Base-by-base conservation (phyloP, 2,888 invertebrate genomes). In the Altica lythri region DNA sequence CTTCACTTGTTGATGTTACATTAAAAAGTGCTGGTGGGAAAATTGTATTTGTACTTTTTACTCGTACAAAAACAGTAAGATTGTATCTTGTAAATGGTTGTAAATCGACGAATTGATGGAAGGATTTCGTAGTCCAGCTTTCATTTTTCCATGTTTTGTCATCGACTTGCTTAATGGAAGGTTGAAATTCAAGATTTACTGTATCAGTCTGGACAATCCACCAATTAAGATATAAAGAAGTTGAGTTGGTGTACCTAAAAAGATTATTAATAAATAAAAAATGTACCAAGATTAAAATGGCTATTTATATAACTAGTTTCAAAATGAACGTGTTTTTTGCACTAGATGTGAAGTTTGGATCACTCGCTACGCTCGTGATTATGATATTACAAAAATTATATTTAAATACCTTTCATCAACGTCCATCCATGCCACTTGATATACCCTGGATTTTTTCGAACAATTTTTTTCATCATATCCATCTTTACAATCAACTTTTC, bases 21-120 rank as follows among this genome's bases (percentile, higher is more conserved):
- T 40, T 34, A 35, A 19, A 55, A 16, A 57, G 38, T 32, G 82
- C 83, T 0, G 90, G 88, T 0, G 86, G 81, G 56, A 84, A 86
- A 0, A 81, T 81, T 1, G 69, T 72, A 13, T 72, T 77, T 29
- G 80, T 81, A 0, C 80, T 81, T 60, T 82, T 81, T 58, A 80
- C 78, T 48, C 82, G 78, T 0, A 89, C 87, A 72, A 86, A 90
- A 44, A 92, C 86, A 0, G 90, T 91, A 55, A 91, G 80, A 62
- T 90, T 90, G 70, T 92, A 92, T n/a, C 79, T 78, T 0, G 90
- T 90, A 66, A 78, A 88, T 0, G 92, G 85, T 56, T 82, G 78
- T 38, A 92, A 76, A 46, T 81, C 73, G 0, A 77, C 80, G 66
- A 92, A 90, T 34, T 80, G 81, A 70, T 77, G 81, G 50, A 77